These are phyloP conservation scores for Micrasema longulum DNA, from an alignment of 1,140 invertebrate species.

Conservation along the genomic window DNA sequence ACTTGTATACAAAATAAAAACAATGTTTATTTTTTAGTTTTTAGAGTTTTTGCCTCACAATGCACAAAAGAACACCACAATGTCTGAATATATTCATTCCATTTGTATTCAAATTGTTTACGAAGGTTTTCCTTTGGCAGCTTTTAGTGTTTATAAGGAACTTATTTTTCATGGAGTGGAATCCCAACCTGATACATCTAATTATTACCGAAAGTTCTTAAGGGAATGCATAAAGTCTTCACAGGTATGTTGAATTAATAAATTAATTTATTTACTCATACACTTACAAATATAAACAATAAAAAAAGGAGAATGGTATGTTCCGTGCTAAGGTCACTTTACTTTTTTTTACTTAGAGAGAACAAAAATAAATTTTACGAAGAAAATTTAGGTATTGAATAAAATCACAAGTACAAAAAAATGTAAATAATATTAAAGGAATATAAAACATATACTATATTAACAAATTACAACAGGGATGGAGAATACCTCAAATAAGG, in stretches of 20 bases:
- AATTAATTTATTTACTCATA: too few relatives aligned
- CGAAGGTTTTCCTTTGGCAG: conserved; percentile 61
- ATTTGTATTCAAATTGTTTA: conserved; percentile 60
- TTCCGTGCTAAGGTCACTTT: too few relatives aligned
- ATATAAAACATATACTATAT: too few relatives aligned
- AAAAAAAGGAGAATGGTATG: too few relatives aligned
- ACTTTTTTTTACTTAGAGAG: too few relatives aligned
- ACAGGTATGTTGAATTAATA: conserved; percentile 56
- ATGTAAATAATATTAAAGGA: too few relatives aligned
- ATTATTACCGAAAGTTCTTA: conserved; percentile 62
- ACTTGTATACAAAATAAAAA: not conserved
- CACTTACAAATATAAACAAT: too few relatives aligned
- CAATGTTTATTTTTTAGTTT: conserved; percentile 52
- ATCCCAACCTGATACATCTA: conserved; percentile 61
- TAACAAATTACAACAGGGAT: too few relatives aligned
- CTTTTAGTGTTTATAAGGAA: conserved; percentile 63
- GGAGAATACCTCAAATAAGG: too few relatives aligned
- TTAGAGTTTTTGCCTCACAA: conserved; percentile 59
- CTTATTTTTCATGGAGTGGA: conserved; percentile 62
- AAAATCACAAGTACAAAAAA: too few relatives aligned
- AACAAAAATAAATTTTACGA: too few relatives aligned
- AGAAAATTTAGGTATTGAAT: too few relatives aligned
- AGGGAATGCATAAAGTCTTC: conserved; percentile 65
- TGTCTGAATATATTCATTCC: conserved; percentile 62
- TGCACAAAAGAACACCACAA: conserved; percentile 56